Evolutionary conservation across 2,797 vertebrate genomes (phyloP).

Genomic region (Galago senegalensis): DNA sequence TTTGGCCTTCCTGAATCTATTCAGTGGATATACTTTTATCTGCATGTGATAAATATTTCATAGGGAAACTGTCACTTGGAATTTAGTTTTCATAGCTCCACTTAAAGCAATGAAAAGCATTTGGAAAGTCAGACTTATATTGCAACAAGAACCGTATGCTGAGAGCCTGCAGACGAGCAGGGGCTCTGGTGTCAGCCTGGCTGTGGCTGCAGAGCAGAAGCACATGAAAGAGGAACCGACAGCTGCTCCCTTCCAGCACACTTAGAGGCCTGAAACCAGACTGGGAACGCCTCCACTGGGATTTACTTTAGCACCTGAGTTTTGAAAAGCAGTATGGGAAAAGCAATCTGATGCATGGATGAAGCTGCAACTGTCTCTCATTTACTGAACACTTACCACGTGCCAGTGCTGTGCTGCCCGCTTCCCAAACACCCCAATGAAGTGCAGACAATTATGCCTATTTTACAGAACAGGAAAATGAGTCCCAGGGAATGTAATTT

Average conservation of each 20-base stretch:
- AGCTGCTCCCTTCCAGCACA: fast-evolving
- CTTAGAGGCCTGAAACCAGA: constrained; percentile 50
- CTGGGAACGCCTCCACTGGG: constrained; percentile 12
- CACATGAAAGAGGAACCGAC: fast-evolving
- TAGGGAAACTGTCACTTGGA: constrained; percentile 68
- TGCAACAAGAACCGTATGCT: constrained; percentile 19
- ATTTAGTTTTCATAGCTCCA: constrained; percentile 69
- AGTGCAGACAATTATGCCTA: background rate
- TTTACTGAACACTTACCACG: fast-evolving
- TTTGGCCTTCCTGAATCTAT: background rate
- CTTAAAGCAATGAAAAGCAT: constrained; percentile 63
- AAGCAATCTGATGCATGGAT: background rate
- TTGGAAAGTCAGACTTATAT: constrained; percentile 63
- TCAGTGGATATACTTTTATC: constrained; percentile 26
- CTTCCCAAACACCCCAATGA: background rate
- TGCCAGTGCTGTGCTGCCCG: fast-evolving
- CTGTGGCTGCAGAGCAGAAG: background rate
- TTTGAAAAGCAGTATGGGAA: constrained; percentile 53
- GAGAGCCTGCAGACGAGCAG: constrained; percentile 51
- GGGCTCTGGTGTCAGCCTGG: background rate
- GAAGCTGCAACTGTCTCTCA: background rate
- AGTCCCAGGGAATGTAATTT: background rate
- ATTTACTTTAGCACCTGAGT: background rate
- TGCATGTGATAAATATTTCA: constrained; percentile 73
- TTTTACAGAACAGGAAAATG: background rate